Percentiles rank a stretch among this genome's conserved stretches.
These are phyloP conservation scores for Caenorhabditis latens DNA, from an alignment of 1,140 invertebrate genomes.

Conservation along the genomic window DNA sequence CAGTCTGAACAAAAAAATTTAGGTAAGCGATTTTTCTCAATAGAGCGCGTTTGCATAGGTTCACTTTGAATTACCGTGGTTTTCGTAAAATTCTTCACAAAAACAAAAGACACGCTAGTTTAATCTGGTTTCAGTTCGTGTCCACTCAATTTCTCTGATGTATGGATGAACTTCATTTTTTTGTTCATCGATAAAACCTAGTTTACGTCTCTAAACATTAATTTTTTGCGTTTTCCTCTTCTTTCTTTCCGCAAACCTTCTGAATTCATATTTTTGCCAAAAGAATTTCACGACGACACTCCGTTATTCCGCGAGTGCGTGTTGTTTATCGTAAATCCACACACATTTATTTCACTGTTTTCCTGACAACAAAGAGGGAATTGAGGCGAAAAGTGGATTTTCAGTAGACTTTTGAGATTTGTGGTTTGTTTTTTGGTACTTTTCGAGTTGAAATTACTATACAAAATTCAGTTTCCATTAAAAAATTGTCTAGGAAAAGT, in stretches of 20 bases:
- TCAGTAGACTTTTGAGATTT: background rate
- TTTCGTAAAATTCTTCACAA: too few species aligned
- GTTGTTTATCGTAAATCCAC: conserved; percentile 39
- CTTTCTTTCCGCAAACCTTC: background rate
- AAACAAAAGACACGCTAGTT: too few species aligned
- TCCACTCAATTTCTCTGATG: background rate
- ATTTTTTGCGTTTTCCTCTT: background rate
- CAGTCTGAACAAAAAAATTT: too few species aligned
- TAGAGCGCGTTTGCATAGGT: too few species aligned
- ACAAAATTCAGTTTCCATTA: background rate
- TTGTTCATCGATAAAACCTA: background rate
- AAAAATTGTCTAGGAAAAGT: background rate
- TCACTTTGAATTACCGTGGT: too few species aligned
- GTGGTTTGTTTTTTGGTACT: background rate
- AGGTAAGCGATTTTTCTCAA: too few species aligned
- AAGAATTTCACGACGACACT: conserved; percentile 1
- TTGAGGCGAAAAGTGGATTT: background rate
- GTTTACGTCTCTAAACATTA: background rate
- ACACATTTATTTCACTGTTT: background rate
- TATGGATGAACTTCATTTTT: background rate
- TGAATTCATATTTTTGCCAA: background rate
- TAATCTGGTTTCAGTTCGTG: background rate
- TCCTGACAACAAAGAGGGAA: background rate
- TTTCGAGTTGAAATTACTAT: background rate
- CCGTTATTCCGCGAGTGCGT: conserved; percentile 1